Evolutionary conservation across 2,888 invertebrate species (phyloP).

Genomic region (Coenonympha arcania): DNA sequence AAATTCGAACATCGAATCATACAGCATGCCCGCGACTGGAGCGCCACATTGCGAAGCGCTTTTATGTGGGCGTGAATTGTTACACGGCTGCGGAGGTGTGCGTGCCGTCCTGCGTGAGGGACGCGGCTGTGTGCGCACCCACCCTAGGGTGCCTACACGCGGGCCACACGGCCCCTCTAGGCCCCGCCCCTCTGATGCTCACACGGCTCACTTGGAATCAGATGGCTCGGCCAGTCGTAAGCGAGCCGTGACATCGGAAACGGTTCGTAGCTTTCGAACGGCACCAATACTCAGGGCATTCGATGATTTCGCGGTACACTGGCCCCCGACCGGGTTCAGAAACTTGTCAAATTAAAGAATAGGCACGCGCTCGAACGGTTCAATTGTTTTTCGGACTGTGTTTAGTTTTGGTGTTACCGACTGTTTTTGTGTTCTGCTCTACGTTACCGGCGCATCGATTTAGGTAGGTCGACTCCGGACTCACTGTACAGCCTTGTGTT

Average conservation of each 20-base stretch:
- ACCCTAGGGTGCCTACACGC: slow-evolving; percentile 44
- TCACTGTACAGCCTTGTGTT: background rate
- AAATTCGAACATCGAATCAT: slow-evolving; percentile 33
- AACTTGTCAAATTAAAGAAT: slow-evolving; percentile 69
- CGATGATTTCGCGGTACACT: slow-evolving; percentile 71
- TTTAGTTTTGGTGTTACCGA: slow-evolving; percentile 38
- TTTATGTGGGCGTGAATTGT: slow-evolving; percentile 23
- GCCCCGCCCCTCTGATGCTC: slow-evolving; percentile 69
- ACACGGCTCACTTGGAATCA: slow-evolving; percentile 74
- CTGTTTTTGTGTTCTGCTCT: slow-evolving; percentile 22
- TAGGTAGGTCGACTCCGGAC: slow-evolving; percentile 34
- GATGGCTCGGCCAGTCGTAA: slow-evolving; percentile 73
- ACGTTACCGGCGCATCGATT: slow-evolving; percentile 36
- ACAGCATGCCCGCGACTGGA: slow-evolving; percentile 29
- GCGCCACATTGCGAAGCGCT: slow-evolving; percentile 25
- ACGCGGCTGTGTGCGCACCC: slow-evolving; percentile 49
- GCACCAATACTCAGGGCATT: slow-evolving; percentile 60
- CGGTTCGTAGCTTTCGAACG: slow-evolving; percentile 64
- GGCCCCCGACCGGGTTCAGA: slow-evolving; percentile 55
- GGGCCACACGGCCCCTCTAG: slow-evolving; percentile 44
- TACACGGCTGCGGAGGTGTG: slow-evolving; percentile 42
- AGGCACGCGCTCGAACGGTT: slow-evolving; percentile 42
- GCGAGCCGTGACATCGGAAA: slow-evolving; percentile 72
- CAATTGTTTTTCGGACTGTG: slow-evolving; percentile 49
- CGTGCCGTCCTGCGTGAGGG: slow-evolving; percentile 50